phyloP scores from a whole-genome alignment of 2,797 vertebrate species.

The Chiroxiphia lanceolata region DNA sequence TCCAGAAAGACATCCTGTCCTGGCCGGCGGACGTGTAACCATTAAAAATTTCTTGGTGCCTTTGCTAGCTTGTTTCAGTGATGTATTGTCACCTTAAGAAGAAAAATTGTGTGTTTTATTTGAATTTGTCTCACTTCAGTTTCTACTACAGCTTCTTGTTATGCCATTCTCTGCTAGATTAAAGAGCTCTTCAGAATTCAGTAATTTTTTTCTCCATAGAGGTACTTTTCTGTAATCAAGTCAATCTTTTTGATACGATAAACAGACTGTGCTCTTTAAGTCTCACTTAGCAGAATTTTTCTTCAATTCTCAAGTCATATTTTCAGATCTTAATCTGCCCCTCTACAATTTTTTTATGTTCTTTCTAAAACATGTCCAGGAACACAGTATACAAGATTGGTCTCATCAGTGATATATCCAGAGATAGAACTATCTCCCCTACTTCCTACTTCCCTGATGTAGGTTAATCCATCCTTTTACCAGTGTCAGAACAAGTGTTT shows the following conservation, averaged over 20 bases:
- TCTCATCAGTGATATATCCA: background rate
- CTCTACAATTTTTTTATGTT: background rate
- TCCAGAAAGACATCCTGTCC: background rate
- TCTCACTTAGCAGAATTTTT: conserved; percentile 42
- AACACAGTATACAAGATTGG: background rate
- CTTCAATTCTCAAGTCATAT: conserved; percentile 24
- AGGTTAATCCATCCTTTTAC: background rate
- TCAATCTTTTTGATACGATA: conserved; percentile 44
- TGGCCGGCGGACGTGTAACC: background rate
- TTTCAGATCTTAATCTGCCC: conserved; percentile 22
- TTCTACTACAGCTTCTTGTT: background rate
- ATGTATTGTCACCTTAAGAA: background rate
- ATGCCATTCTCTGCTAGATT: background rate
- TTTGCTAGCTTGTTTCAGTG: background rate
- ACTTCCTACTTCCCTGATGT: background rate
- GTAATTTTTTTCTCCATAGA: background rate
- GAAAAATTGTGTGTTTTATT: background rate
- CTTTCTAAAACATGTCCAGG: background rate
- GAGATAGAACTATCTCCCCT: background rate
- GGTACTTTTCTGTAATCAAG: conserved; percentile 48
- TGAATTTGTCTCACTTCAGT: conserved; percentile 9
- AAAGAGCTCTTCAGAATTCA: conserved; percentile 45
- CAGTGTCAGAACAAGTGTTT: background rate
- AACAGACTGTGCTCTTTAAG: conserved; percentile 49
- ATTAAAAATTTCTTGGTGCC: background rate